Percentiles rank a stretch among this genome's conserved stretches.
Conservation (phyloP, 2,113 vertebrate genomes). For the Aspidoscelis tigris region DNA sequence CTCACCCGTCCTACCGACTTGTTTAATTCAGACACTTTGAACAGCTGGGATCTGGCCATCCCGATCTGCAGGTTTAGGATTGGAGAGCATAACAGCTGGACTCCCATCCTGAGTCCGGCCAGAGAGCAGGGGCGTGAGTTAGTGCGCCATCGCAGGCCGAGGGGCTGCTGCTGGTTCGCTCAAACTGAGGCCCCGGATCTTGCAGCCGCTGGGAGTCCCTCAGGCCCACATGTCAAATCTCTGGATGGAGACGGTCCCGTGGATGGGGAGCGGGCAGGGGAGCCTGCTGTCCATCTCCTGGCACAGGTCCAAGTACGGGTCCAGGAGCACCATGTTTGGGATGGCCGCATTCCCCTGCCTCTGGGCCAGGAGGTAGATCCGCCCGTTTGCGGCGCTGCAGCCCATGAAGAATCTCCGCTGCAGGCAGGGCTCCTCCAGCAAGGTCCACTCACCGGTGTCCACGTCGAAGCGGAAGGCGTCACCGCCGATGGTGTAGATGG, state of each 20-base stretch:
- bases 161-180: no score
- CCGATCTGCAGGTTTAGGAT: no score
- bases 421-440: constrained; percentile 80
- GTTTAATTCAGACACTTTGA: no score
- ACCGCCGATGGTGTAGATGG: constrained; percentile 88
- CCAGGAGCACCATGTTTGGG: constrained; percentile 82
- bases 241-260: constrained; percentile 79
- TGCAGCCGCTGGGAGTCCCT: not conserved
- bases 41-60: no score
- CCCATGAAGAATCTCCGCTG: constrained; percentile 85
- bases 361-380: constrained; percentile 85
- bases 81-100: no score
- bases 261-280: constrained; percentile 84
- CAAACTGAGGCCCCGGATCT: no score
- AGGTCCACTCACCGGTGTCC: constrained; percentile 85
- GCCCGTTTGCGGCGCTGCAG: constrained; percentile 80
- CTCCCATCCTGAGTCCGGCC: no score
- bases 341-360: constrained; percentile 76
- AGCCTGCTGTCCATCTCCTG: constrained; percentile 78
- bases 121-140: no score
- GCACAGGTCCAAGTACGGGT: constrained; percentile 84
- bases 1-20: no score
- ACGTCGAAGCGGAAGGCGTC: constrained; percentile 82
- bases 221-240: constrained; percentile 31
- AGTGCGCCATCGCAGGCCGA: no score